Evolutionary conservation across 2,888 invertebrate species (phyloP).

Genomic region (Drosophila peninsularis): DNA sequence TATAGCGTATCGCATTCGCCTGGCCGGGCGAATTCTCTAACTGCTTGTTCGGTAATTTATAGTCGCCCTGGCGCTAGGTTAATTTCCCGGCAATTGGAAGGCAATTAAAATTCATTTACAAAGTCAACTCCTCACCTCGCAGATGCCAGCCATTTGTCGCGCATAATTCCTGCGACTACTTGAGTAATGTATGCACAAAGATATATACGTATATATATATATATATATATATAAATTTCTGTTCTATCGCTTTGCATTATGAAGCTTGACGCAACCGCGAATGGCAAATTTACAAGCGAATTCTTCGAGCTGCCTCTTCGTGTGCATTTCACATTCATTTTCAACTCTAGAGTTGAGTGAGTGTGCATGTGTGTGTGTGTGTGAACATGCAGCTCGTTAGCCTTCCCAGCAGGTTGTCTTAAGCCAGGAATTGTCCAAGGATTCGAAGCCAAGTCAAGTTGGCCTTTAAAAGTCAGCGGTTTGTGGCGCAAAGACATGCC

Average conservation of each 20-base stretch:
- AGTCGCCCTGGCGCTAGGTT: slow-evolving; percentile 37
- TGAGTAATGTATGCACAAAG: slow-evolving; percentile 2
- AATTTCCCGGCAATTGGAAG: slow-evolving; percentile 73
- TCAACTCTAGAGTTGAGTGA: slow-evolving; percentile 2
- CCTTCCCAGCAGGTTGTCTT: slow-evolving; percentile 6
- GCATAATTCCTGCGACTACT: slow-evolving; percentile 55
- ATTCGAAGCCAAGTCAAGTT: slow-evolving; percentile 35
- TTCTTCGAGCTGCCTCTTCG: slow-evolving; percentile 53
- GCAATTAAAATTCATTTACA: slow-evolving; percentile 74
- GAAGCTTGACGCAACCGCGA: slow-evolving; percentile 51
- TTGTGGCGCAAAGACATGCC: slow-evolving; percentile 44
- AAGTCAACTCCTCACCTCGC: slow-evolving; percentile 18
- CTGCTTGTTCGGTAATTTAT: slow-evolving; percentile 14
- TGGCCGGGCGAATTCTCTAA: neutral
- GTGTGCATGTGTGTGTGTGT: slow-evolving; percentile 8
- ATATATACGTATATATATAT: neutral
- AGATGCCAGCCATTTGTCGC: slow-evolving; percentile 51
- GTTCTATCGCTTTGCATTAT: slow-evolving; percentile 41
- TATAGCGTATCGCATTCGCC: neutral
- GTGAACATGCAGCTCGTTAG: slow-evolving; percentile 69
- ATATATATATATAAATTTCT: slow-evolving; percentile 8
- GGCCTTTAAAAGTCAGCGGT: slow-evolving; percentile 74
- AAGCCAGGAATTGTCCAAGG: slow-evolving; percentile 43
- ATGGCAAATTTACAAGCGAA: slow-evolving; percentile 47
- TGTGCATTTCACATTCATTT: slow-evolving; percentile 76